A percentile compares a stretch with the other conserved stretches of the same genome.
Evolutionary conservation across 2,797 vertebrate genomes (phyloP).

Genomic region (Poecile montanus): DNA sequence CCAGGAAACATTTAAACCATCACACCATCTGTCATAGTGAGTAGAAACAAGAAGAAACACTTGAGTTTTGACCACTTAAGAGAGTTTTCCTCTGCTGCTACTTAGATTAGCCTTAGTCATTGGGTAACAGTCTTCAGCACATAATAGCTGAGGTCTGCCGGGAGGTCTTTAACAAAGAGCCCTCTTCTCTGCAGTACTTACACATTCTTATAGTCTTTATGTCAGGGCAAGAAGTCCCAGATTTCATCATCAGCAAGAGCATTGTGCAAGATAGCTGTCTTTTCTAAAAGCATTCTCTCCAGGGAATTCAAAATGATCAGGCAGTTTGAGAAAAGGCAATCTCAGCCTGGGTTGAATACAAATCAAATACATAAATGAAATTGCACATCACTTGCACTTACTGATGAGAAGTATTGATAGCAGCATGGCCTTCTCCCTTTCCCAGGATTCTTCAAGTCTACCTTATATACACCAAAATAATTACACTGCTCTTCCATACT

Average conservation of each 20-base stretch:
- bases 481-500: background rate
- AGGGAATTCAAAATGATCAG: background rate
- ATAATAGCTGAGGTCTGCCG: background rate
- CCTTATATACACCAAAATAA: background rate
- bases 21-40: background rate
- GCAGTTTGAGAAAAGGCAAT: constrained; percentile 1
- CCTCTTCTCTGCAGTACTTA: background rate
- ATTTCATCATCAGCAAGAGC: background rate
- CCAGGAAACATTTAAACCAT: background rate
- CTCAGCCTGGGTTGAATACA: background rate
- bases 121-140: background rate
- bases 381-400: background rate
- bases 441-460: background rate
- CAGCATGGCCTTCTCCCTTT: background rate
- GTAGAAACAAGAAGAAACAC: background rate
- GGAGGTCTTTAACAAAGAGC: background rate
- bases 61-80: background rate
- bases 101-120: background rate
- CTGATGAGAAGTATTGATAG: background rate
- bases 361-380: constrained; percentile 13
- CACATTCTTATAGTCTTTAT: background rate
- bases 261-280: background rate
- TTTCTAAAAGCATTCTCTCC: background rate
- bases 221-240: background rate
- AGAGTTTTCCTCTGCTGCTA: background rate